Conservation (phyloP, 2,797 vertebrate species). For the Cygnus olor region DNA sequence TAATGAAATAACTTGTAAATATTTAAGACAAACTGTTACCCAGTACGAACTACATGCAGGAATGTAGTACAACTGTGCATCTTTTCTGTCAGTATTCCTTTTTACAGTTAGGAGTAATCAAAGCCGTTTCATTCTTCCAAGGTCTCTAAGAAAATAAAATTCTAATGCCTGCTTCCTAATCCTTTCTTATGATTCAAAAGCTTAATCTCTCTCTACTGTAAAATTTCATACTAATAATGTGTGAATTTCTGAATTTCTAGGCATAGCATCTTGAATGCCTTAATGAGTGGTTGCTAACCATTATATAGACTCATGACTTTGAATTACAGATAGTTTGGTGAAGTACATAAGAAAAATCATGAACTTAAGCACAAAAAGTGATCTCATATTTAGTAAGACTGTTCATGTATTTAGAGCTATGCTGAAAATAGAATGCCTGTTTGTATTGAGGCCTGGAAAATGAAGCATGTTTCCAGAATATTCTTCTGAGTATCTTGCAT, state of each 20-base stretch:
- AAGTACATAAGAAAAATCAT: not conserved
- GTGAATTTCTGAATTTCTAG: not conserved
- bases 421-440: not conserved
- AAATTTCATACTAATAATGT: not conserved
- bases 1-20: not conserved
- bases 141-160: not conserved
- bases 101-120: not conserved
- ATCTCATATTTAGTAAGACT: not conserved
- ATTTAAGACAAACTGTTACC: not conserved
- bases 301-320: not conserved
- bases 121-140: not conserved
- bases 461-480: not conserved
- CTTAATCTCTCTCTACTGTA: not conserved
- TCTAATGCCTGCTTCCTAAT: not conserved
- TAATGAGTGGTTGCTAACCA: not conserved
- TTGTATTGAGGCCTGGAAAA: not conserved
- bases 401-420: not conserved
- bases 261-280: not conserved
- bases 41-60: not conserved
- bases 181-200: not conserved
- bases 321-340: not conserved
- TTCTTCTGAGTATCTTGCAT: not conserved
- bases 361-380: not conserved
- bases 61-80: not conserved
- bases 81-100: not conserved